Conservation (phyloP, 2,888 invertebrate species). For the Andrena fulva region DNA sequence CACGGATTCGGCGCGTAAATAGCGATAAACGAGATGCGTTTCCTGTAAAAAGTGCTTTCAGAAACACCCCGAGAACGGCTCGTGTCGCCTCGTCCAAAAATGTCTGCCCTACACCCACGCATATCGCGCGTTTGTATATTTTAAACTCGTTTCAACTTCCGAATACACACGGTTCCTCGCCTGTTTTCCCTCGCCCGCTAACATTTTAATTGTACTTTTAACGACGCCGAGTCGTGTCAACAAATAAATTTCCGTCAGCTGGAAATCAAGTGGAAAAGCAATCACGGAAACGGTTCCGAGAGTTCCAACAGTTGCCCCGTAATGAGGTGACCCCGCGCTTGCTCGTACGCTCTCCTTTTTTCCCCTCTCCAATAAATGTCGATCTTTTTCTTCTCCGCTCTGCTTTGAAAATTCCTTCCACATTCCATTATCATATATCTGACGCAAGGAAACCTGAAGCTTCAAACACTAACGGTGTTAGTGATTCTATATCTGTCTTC, state of each 20-base stretch:
- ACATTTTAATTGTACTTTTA: slow-evolving; percentile 27
- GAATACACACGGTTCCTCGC: slow-evolving; percentile 5
- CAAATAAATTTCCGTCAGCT: slow-evolving; percentile 7
- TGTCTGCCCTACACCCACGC: not conserved
- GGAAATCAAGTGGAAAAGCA: not conserved
- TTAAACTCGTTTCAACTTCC: not conserved
- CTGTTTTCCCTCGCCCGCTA: not conserved
- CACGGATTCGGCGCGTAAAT: not conserved
- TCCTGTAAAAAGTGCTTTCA: not conserved
- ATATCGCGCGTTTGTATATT: not conserved
- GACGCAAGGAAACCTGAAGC: not conserved
- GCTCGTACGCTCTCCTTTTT: not conserved
- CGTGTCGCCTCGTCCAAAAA: not conserved
- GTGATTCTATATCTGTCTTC: no score
- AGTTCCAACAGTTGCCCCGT: not conserved
- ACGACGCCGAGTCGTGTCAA: not conserved
- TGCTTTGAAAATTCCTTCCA: not conserved
- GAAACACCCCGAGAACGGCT: not conserved
- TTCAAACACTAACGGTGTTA: no score
- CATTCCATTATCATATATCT: not conserved
- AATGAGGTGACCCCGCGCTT: not conserved
- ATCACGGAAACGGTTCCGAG: not conserved
- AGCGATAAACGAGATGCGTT: not conserved
- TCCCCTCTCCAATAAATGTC: not conserved
- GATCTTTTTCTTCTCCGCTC: not conserved